Evolutionary conservation across 2,888 invertebrate species (phyloP), one percentile per base, ranked within the genome.

Genomic region (Acronicta aceris): DNA sequence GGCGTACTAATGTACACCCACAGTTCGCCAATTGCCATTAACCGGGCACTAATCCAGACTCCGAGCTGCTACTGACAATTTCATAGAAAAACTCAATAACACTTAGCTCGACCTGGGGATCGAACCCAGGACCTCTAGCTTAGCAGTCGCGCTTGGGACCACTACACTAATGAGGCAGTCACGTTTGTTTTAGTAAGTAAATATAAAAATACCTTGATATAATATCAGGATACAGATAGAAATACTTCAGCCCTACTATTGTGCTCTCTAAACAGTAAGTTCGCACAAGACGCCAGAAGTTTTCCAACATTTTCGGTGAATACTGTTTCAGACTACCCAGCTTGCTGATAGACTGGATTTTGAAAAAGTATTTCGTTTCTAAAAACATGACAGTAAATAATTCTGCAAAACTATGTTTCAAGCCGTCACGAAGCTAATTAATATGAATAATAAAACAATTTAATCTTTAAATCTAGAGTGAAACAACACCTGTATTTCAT

Each of bases 231-330:
- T 92, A 94, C 27, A 93, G 71, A 71, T 91, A 94, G 59, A 94
- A 92, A 74, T 92, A 93, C 68, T 94, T 94, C 0, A 93, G 72
- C 0, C 93, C 93, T 33, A 89, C 65, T 36, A 93, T 74, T n/a
- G 88, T 86, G 47, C 88, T 83, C 57, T 92, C 84, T 21, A 89
- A 72, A 58, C 93, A 93, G 70, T 86, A 93, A 33, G 77, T 87
- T 43, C 82, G 81, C 0, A 92, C 59, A 1, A 91, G 66, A 0
- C 65, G 72, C 41, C 78, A 66, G 41, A 81, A 84, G 48, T 81
- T 78, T 8, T 82, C 82, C 46, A 85, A 77, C 84, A 87, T 88
- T 9, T 57, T 73, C 52, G 5, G 15, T n/a, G 7, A 25, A 12
- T 5, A 15, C n/a, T 5, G n/a, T 16, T 16, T 47, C n/a, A 38